Base-by-base conservation (phyloP, 2,797 vertebrate genomes). In the Mormyrops attenuatus region DNA sequence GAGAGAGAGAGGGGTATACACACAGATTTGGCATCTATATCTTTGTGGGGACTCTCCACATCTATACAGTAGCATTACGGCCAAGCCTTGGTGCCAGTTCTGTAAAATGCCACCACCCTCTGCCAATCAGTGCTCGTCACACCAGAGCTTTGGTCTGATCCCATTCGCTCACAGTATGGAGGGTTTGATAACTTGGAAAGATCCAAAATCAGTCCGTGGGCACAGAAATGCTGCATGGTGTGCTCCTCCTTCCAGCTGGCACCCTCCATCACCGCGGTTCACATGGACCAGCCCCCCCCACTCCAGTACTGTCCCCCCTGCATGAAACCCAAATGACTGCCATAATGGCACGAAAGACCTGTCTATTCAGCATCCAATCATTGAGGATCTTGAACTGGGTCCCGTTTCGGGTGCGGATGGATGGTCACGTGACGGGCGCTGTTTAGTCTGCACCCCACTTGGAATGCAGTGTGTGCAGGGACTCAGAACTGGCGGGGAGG, bases 161-260 rank as follows among this genome's bases (percentile, higher is more conserved):
- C 69, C 30, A 77, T 77, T 17, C 38, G 15, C 38, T 38, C 69
- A 20, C 69, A 41, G 38, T 20, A 77, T 17, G 69, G 34, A 77
- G 34, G 69, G 17, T 77, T 77, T 41, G n/a, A 41, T 77, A 38
- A 77, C 69, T 77, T 77, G 34, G 26, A 63, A 26, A 38, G 66
- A 73, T 5, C 66, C 66, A 38, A 73, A 63, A 63, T 34, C 52
- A 38, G 38, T 30, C 38, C 80, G 15, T 3, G 3, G 80, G 41
- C 34, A 15, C 57, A 50, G 88, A 66, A 86, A 80, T 47, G 11
- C 80, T 44, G 55, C 82, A 22, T 85, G 55, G 38, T 3, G 55
- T 22, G 41, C 60, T 44, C 3, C 34, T 30, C 44, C 0, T 49
- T 86, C 88, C 82, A 85, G 82, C 88, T 89, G 88, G 80, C 77